A percentile compares a stretch with the other conserved stretches of the same genome.
These are phyloP conservation scores for Calephelis nemesis DNA, from an alignment of 1,140 invertebrate species.

Conservation along the genomic window DNA sequence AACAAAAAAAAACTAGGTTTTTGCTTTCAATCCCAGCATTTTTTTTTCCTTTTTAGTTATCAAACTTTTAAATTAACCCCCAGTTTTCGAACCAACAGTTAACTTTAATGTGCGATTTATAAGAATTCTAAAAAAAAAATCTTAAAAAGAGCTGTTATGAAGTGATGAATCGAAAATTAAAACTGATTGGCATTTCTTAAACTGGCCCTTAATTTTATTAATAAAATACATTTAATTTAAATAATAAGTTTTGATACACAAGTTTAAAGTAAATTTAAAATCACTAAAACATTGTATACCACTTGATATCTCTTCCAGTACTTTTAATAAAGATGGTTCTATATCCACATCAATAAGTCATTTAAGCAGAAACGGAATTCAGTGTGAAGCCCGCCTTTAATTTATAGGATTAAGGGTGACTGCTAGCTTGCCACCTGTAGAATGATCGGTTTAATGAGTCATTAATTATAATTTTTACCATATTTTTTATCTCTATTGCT, in stretches of 20 bases:
- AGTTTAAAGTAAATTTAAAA: background rate
- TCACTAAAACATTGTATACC: background rate
- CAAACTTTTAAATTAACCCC: no score
- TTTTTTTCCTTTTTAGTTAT: no score
- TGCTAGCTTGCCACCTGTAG: conserved; percentile 39
- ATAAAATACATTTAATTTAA: no score
- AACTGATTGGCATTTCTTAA: no score
- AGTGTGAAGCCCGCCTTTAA: conserved; percentile 34
- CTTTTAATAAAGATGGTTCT: background rate
- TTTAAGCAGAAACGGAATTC: conserved; percentile 32
- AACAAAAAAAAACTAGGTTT: no score
- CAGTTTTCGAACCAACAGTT: no score
- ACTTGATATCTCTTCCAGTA: conserved; percentile 23
- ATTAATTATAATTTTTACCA: conserved; percentile 20
- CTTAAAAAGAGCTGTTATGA: no score
- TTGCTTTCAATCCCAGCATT: no score
- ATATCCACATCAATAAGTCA: conserved; percentile 32
- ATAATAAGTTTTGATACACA: background rate
- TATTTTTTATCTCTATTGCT: conserved; percentile 19
- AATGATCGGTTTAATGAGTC: conserved; percentile 19
- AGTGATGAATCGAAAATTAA: no score
- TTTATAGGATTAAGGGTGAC: conserved; percentile 35
- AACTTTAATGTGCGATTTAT: no score
- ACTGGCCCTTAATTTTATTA: no score
- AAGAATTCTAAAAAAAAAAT: no score